Percentiles rank a stretch among this genome's conserved stretches.
Conservation (phyloP, 1,140 invertebrate species). For the Heliothis virescens region DNA sequence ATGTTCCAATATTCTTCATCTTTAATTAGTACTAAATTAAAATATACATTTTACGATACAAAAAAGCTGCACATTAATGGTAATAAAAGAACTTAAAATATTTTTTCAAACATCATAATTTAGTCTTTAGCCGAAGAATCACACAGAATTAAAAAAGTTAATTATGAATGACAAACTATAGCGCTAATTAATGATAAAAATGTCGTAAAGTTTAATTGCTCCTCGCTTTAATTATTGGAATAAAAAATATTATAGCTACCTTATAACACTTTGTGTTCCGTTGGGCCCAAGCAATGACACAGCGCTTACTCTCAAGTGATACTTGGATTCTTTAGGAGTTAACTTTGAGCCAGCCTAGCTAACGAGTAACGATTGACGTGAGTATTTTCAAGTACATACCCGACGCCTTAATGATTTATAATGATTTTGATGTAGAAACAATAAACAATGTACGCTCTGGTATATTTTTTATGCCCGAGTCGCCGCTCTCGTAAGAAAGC, state of each 20-base stretch:
- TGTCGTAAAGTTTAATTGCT: conserved; percentile 25
- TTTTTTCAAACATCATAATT: conserved; percentile 2
- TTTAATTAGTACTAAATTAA: conserved; percentile 16
- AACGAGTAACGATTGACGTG: conserved; percentile 81
- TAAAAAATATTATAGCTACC: conserved; percentile 49
- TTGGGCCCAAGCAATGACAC: conserved; percentile 75
- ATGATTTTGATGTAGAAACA: conserved; percentile 53
- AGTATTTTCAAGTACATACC: conserved; percentile 72
- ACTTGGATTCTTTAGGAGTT: conserved; percentile 81
- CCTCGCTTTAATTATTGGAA: not conserved
- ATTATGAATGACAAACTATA: conserved; percentile 13
- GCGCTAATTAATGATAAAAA: conserved; percentile 18
- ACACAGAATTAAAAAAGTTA: conserved; percentile 10
- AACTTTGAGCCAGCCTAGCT: conserved; percentile 72
- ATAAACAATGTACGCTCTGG: conserved; percentile 46
- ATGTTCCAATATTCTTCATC: not conserved
- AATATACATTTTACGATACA: not conserved
- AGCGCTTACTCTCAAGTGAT: conserved; percentile 80
- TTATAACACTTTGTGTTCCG: conserved; percentile 50
- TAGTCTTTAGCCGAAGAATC: not conserved
- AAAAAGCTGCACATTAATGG: not conserved
- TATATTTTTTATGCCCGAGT: conserved; percentile 5
- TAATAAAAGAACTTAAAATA: not conserved
- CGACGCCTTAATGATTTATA: conserved; percentile 60
- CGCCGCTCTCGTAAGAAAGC: not conserved